Base-by-base conservation (phyloP, 2,888 invertebrate species). In the Adela reaumurella region DNA sequence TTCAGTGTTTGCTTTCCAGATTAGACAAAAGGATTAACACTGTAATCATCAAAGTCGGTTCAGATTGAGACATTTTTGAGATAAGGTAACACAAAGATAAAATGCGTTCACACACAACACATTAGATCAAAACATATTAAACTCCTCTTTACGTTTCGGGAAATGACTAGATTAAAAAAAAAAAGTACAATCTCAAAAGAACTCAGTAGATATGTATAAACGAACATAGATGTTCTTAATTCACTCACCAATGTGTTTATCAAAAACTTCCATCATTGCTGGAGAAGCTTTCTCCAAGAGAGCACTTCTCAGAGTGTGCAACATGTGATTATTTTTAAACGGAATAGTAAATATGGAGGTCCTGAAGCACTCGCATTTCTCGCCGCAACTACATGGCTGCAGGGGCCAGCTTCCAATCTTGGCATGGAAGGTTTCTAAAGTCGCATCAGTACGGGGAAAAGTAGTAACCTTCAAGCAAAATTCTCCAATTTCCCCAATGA, bases 351-450 rank as follows among this genome's bases (percentile, higher is more conserved):
- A 52, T 11, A 67, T 57, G 11, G 68, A 64, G 6, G 70, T 72
- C 51, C 74, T 62, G 52, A 72, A 74, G 55, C 77, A 78, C 54
- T 74, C 74, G 53, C 76, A 76, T 8, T 64, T 54, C 52, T 74
- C 74, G 1, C 74, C 76, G 50, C 77, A 76, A 52, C 63, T 69
- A 55, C 74, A 74, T 3, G 73, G 70, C 47, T 69, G 65, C 52
- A 70, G 55, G 1, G 77, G 76, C 76, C 74, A 76, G 3, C 59
- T 57, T 6, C 62, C 57, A 2, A 74, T 59, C 53, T 60, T 66
- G 6, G 63, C 62, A 55, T 65, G 67, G 19, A 78, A 50, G 14
- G 69, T 71, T 43, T 76, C 76, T 53, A 71, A 58, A 2, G 70
- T 64, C 43, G 71, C 49, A 55, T 77, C 76, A 68, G 72, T 74